Evolutionary conservation across 2,113 vertebrate genomes (phyloP).

Genomic region (Echinops telfairi): DNA sequence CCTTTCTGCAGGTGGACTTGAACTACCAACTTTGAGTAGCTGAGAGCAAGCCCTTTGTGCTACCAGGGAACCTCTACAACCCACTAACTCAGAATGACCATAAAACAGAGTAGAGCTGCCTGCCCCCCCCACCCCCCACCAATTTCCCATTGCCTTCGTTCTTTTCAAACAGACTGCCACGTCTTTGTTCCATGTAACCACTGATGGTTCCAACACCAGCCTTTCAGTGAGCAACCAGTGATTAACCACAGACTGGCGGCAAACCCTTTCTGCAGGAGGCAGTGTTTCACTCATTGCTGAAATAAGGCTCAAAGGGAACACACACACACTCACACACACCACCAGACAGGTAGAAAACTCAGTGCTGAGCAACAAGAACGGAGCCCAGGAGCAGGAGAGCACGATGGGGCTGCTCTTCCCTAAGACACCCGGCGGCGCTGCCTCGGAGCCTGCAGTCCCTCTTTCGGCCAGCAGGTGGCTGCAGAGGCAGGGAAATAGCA

Average conservation of each 20-base stretch:
- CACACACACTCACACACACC: not conserved
- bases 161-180: not conserved
- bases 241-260: not conserved
- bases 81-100: not conserved
- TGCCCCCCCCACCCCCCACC: no score
- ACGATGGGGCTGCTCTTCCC: not conserved
- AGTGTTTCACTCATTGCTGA: not conserved
- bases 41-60: not conserved
- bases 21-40: not conserved
- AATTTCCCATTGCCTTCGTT: no score
- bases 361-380: not conserved
- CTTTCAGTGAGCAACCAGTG: not conserved
- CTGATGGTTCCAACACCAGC: not conserved
- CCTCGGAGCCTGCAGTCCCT: not conserved
- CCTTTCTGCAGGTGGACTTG: not conserved
- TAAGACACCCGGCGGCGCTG: not conserved
- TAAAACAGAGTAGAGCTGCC: not conserved
- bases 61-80: not conserved
- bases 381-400: not conserved
- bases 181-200: not conserved
- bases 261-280: not conserved
- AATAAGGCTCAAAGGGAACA: not conserved
- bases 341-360: not conserved
- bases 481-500: not conserved
- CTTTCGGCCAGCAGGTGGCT: constrained; percentile 46